Evolutionary conservation across 2,888 invertebrate species (phyloP), one percentile per base, ranked within the genome.

Genomic region (Euzophera pinguis): DNA sequence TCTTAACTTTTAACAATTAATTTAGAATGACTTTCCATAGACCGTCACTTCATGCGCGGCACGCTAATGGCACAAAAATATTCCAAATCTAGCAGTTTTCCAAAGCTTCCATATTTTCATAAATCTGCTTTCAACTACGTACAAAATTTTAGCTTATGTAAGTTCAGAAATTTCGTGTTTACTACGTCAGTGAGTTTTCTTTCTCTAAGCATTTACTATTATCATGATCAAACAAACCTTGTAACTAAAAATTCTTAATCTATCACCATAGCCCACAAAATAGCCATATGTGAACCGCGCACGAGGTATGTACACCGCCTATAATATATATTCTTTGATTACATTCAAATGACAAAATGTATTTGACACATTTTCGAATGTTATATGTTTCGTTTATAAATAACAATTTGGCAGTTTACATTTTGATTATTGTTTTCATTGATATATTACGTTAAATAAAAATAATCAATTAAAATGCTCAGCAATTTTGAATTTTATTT

Each of bases 341-440:
- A 63, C 57, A 63, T 60, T 55, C 47, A 58, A 63, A 59, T 62
- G 52, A 57, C 59, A 42, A 66, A 63, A 69, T 62, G 58, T 56
- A 58, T 64, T 76, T 75, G 76, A 80, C 75, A 78, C 72, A 60
- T 61, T 55, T 60, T 63, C 60, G 62, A 65, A 59, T 59, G 56
- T 55, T 47, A 49, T 69, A 57, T 59, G 53, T 58, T 47, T 50
- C 53, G 41, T 43, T 52, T 53, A 51, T 53, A 38, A 48, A 51
- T 58, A 57, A 62, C 58, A 61, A 65, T 75, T 80, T 80, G 80
- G 80, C 81, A 80, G 75, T 78, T 71, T 60, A 55, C 52, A 65
- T 59, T 59, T 59, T 61, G 59, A 62, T 59, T 59, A 49, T 54
- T 53, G 55, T 66, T 65, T 65, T 58, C 37, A 50, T 47, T 35